phyloP scores from a whole-genome alignment of 1,140 invertebrate genomes.

The Drosophila sp. region DNA sequence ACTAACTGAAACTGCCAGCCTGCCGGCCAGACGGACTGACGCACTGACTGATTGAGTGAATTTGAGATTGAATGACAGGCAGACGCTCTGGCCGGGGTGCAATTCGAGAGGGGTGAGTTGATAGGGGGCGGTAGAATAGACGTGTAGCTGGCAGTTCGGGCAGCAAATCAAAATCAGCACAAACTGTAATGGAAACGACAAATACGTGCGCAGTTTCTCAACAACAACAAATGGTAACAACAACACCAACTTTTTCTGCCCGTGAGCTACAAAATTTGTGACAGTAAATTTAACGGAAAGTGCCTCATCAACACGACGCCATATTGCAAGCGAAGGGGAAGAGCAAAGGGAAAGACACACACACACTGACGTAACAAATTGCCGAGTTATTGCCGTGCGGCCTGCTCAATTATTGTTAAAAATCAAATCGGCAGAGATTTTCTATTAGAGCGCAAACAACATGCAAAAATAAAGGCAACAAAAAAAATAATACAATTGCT shows the following conservation, averaged over 20 bases:
- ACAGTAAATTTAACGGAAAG: constrained; percentile 64
- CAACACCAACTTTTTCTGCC: constrained; percentile 18
- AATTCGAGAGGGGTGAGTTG: background rate
- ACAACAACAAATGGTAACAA: constrained; percentile 24
- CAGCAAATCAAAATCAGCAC: constrained; percentile 82
- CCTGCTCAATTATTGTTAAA: constrained; percentile 31
- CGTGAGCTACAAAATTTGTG: constrained; percentile 47
- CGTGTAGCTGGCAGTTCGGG: constrained; percentile 39
- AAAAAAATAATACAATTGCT: constrained; percentile 3
- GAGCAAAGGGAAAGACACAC: background rate
- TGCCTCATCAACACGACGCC: constrained; percentile 45
- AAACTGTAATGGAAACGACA: constrained; percentile 83
- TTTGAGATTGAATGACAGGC: constrained; percentile 78
- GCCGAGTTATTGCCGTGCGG: constrained; percentile 18
- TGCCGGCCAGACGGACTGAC: constrained; percentile 18
- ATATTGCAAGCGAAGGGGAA: background rate
- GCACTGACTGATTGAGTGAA: constrained; percentile 79
- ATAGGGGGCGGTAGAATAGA: background rate
- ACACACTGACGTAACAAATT: constrained; percentile 39
- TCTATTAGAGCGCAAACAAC: constrained; percentile 60
- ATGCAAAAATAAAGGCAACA: constrained; percentile 57
- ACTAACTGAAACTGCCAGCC: constrained; percentile 73
- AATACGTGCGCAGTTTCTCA: constrained; percentile 74
- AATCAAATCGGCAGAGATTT: constrained; percentile 49
- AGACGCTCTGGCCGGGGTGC: constrained; percentile 5